These are phyloP conservation scores for Fringilla coelebs DNA, from an alignment of 2,797 vertebrate species.

Conservation along the genomic window DNA sequence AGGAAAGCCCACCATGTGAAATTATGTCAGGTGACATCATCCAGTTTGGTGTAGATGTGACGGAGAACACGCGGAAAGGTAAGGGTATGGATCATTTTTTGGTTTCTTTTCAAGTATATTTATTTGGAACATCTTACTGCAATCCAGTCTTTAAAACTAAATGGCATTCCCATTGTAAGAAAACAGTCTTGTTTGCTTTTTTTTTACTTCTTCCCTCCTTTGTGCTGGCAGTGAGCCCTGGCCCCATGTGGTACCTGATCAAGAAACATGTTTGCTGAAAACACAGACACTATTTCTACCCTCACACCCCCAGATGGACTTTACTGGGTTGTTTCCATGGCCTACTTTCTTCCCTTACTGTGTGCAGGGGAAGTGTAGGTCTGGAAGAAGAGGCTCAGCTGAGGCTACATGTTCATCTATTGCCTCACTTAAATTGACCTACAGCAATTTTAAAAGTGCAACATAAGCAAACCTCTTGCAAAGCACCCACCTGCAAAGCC, in stretches of 20 bases:
- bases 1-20: conserved; percentile 98
- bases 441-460: not conserved
- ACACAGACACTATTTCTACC: not conserved
- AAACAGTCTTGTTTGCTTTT: not conserved
- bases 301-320: rapidly evolving
- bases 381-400: not conserved
- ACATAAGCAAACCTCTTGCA: not conserved
- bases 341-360: not conserved
- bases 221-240: not conserved
- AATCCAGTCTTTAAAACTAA: not conserved
- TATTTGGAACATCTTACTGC: not conserved
- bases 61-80: conserved; percentile 99
- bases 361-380: not conserved
- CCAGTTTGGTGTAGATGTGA: conserved; percentile 98
- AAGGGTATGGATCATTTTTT: conserved; percentile 63
- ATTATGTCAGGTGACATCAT: conserved; percentile 98
- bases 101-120: not conserved
- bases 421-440: not conserved
- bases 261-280: not conserved
- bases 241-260: not conserved
- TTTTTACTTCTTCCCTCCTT: not conserved
- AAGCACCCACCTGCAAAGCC: not conserved
- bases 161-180: not conserved
- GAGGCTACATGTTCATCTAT: not conserved
- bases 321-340: not conserved